Evolutionary conservation across 2,113 vertebrate species (phyloP), one percentile per base, ranked within the genome.

Genomic region (Canis aureus): DNA sequence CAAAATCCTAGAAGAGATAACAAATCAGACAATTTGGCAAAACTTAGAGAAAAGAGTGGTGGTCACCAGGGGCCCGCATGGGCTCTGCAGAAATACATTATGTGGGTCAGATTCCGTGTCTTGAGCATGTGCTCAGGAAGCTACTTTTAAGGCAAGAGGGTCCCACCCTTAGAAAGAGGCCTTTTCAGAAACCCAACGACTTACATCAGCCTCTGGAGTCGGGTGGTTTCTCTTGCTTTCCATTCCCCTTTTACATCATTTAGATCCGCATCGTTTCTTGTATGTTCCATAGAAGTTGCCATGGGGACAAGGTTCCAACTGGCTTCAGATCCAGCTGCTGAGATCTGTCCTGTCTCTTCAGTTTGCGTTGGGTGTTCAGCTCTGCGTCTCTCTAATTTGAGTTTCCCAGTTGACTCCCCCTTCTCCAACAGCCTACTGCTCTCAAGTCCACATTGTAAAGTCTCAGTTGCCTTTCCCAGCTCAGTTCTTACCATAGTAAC

Each of bases 261-360:
- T 25, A 88, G 69, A 85, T 53, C 60, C 67, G 20, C 17, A 60
- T 69, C 11, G 67, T 22, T 82, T 32, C 73, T 74, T 71, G 12
- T 67, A 62, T 73, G 38, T 69, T 57, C 76, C 71, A 80, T 32
- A 60, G 89, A 91, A 7, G 76, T 96, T 91, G 60, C 80, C 80
- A 81, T 89, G 84, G 93, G 15, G 55, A 83, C 51, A n/a, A 82
- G 60, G 2, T 64, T 96, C 80, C 85, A 67, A 43, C 38, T 64
- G 71, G 51, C 90, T 91, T 78, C 69, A 57, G 23, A 79, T 66
- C 22, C 38, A 3, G 8, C 29, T 11, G 11, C 11, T 29, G 29
- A 88, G 67, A 51, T 57, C 16, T 53, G 60, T 29, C 60, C 35
- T 55, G 38, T 73, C 64, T 88, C n/a, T 59, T 92, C 43, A 59